These are phyloP conservation scores for Amyelois transitella DNA, from an alignment of 1,140 invertebrate genomes.

Conservation along the genomic window DNA sequence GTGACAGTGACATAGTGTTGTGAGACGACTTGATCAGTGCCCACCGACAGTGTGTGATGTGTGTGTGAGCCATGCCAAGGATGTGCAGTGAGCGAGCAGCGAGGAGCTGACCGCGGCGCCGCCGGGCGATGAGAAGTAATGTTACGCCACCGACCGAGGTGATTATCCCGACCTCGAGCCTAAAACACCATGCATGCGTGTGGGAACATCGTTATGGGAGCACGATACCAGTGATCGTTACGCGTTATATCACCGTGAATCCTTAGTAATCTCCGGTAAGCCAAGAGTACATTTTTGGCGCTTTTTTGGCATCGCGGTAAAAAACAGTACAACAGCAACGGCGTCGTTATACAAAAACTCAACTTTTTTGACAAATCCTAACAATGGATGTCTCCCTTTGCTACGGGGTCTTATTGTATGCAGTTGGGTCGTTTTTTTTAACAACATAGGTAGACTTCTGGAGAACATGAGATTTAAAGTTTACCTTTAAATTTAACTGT, in stretches of 20 bases:
- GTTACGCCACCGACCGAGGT: constrained; percentile 69
- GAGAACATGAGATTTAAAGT: not conserved
- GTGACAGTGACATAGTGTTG: constrained; percentile 35
- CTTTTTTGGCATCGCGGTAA: constrained; percentile 43
- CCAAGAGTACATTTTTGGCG: constrained; percentile 49
- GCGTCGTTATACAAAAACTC: constrained; percentile 26
- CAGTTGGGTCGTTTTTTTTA: constrained; percentile 22
- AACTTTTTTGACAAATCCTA: constrained; percentile 46
- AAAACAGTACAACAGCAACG: constrained; percentile 40
- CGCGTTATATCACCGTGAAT: constrained; percentile 26
- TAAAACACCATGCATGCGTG: constrained; percentile 50
- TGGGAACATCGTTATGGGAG: constrained; percentile 16
- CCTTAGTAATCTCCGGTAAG: constrained; percentile 49
- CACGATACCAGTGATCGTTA: constrained; percentile 8
- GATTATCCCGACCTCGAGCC: constrained; percentile 59
- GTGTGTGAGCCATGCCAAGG: constrained; percentile 48
- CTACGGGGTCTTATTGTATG: constrained; percentile 37
- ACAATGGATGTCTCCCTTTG: constrained; percentile 56
- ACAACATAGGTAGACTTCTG: constrained; percentile 23
- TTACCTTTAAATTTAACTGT: not conserved
- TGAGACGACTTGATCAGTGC: constrained; percentile 39
- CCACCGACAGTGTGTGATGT: constrained; percentile 37
- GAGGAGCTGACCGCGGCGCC: constrained; percentile 58
- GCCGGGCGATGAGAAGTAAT: constrained; percentile 60
- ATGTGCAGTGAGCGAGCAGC: constrained; percentile 59